phyloP scores from a whole-genome alignment of 2,113 vertebrate species.

The Aspidoscelis tigris region DNA sequence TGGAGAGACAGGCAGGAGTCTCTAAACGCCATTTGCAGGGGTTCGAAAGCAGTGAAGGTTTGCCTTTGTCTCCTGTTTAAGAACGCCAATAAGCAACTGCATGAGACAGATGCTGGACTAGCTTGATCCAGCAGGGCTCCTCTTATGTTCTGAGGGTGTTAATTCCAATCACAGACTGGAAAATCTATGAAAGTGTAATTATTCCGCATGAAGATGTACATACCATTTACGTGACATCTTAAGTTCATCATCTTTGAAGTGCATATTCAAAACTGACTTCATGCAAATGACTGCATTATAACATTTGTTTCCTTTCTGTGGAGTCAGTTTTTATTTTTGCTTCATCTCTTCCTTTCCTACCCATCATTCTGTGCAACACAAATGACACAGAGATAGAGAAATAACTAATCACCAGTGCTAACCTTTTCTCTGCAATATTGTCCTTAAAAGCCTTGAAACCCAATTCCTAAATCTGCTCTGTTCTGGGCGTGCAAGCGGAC shows the following conservation, averaged over 20 bases:
- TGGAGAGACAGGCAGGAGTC: no score
- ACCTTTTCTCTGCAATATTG: neutral
- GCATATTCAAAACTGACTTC: neutral
- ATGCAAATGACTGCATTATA: neutral
- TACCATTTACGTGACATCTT: neutral
- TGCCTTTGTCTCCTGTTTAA: no score
- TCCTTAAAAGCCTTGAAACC: neutral
- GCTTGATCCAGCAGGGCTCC: no score
- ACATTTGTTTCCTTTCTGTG: neutral
- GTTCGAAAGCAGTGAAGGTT: no score
- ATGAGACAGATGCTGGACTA: no score
- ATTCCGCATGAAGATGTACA: neutral
- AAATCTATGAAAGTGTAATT: neutral
- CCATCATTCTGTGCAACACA: no score
- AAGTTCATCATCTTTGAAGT: neutral
- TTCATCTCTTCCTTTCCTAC: neutral
- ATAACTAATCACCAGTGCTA: neutral
- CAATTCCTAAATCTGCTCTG: neutral
- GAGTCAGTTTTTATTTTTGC: neutral
- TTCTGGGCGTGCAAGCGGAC: slow-evolving; percentile 1
- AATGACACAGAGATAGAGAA: neutral
- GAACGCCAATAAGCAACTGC: no score
- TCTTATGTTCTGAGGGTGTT: neutral
- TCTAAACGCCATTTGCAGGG: no score
- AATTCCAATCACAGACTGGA: neutral